These are phyloP conservation scores for Ariopsis seemanni DNA, from an alignment of 2,113 vertebrate species.

Conservation along the genomic window DNA sequence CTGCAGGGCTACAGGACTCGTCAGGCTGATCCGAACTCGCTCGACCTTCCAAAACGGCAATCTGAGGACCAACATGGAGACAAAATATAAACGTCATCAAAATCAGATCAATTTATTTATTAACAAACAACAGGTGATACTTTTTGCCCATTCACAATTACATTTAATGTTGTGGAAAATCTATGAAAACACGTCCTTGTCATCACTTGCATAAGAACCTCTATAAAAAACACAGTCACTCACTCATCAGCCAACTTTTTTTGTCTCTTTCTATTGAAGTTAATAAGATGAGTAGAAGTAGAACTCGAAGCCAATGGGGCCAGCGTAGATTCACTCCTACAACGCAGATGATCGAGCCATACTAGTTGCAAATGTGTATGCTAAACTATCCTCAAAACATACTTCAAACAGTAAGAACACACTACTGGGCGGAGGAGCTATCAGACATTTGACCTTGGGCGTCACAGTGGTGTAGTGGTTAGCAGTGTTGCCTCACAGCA, in stretches of 20 bases:
- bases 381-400: neutral
- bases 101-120: neutral
- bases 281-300: neutral
- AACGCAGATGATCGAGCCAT: neutral
- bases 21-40: conserved; percentile 43
- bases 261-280: neutral
- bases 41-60: conserved; percentile 55
- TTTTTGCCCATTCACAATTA: neutral
- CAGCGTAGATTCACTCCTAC: neutral
- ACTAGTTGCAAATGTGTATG: neutral
- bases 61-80: conserved; percentile 52
- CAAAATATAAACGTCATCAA: neutral
- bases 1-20: conserved; percentile 44
- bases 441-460: neutral
- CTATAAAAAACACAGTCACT: neutral
- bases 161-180: neutral
- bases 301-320: neutral
- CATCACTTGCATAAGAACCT: neutral
- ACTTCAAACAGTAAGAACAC: neutral
- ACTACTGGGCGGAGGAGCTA: neutral
- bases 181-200: neutral
- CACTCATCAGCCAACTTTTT: neutral
- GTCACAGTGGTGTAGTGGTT: no score
- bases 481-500: no score
- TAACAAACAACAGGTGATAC: neutral